Base-by-base conservation (phyloP, 1,140 invertebrate species). In the Drosophila nannoptera region DNA sequence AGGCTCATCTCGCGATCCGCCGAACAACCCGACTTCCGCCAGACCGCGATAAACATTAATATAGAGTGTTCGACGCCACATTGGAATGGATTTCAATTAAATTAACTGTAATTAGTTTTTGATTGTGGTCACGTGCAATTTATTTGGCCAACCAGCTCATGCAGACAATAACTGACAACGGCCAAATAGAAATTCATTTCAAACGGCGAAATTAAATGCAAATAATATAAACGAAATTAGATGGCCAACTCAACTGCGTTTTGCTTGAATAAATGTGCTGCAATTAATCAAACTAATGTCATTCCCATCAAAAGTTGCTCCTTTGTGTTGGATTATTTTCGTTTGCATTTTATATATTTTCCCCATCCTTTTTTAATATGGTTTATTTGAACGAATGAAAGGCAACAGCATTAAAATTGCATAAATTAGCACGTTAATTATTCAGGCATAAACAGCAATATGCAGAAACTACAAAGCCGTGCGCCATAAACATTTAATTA, bases 41-140 rank as follows among this genome's bases (percentile, higher is more conserved):
- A 36, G 45, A 50, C 29, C 33, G 11, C 38, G n/a, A 9, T 29
- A 33, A 58, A 31, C 7, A 32, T 40, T 40, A 32, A 42, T 49
- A 64, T 31, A 11, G n/a, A 55, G 31, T n/a, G n/a, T n/a, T n/a
- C n/a, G n/a, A n/a, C n/a, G 33, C 14, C 12, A 7, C 12, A 9
- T 11, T 60, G 62, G 7, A 9, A 11, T 32, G 16, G 36, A 50
- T n/a, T 46, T 36, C 56, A 54, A 73, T 53, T 45, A 64, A 45
- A 42, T 80, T 65, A 82, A 77, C 58, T 66, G 54, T 70, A 80
- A 81, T 82, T 82, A 67, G 74, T 46, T 68, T 61, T 38, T 50
- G 61, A 31, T 77, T 73, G 78, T 63, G 69, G 64, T 56, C 52
- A 14, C 36, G 38, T 16, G 62, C 45, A 76, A 77, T 80, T 73